Evolutionary conservation across 1,140 invertebrate species (phyloP), one percentile per base, ranked within the genome.

Genomic region (Drosophila fuyamai): DNA sequence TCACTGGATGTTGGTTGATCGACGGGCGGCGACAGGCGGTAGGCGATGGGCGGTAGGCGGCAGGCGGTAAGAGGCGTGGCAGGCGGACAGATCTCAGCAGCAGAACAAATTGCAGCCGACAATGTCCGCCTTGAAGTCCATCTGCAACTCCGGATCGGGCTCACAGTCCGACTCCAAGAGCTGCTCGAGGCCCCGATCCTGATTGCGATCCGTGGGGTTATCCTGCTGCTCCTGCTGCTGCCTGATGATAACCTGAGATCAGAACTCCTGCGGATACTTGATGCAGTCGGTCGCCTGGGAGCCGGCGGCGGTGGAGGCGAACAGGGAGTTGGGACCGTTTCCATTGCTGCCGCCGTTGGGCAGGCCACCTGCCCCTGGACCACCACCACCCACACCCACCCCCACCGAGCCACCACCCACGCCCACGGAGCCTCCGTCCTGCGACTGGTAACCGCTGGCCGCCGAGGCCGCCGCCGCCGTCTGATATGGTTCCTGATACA

Each of bases 401-500:
- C 51, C 58, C 48, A 46, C 51, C 35, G 56, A 59, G n/a, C 29
- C 61, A 36, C 62, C 60, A 38, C 57, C 29, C 23, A 23, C 48
- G 47, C 35, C 83, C 56, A 63, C 63, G 35, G 68, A 57, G 47
- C 53, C 63, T 23, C 68, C 67, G 48, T 77, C 86, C 74, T 79
- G 92, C 78, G 93, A 91, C 91, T 92, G 90, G 76, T 92, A 92
- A 68, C 90, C 83, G 65, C 90, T 84, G 70, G 89, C 84, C 70
- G 90, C 90, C 62, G 90, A 91, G 55, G 90, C 90, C 81, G 90
- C 90, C 81, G 90, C 90, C 83, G 90, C 90, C 90, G 92, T 89
- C 90, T 93, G 93, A 93, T 93, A 93, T 92, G 90, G 92, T 92
- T 93, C 92, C 90, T 92, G 92, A 92, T 92, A 92, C 91, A 92